These are phyloP conservation scores for Meiosimyza platycephala DNA, from an alignment of 2,888 invertebrate genomes.

Conservation along the genomic window DNA sequence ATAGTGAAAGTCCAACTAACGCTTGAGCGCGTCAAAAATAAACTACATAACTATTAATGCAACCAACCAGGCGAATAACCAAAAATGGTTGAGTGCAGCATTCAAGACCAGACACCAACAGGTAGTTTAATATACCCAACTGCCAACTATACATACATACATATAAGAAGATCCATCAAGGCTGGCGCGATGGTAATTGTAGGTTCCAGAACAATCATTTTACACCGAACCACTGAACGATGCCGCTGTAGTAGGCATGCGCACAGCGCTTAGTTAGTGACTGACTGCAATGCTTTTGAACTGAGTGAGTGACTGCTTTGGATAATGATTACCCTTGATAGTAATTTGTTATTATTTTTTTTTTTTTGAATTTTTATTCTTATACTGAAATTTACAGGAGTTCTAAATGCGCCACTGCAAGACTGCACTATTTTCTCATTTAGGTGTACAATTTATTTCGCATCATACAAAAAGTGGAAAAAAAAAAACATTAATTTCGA, in stretches of 20 bases:
- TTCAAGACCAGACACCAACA: neutral
- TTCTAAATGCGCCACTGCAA: constrained; percentile 48
- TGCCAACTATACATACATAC: neutral
- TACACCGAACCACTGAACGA: constrained; percentile 36
- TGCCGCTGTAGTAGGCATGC: constrained; percentile 27
- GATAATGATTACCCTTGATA: constrained; percentile 60
- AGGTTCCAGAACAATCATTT: constrained; percentile 52
- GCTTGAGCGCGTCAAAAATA: constrained; percentile 25
- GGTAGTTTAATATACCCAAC: neutral
- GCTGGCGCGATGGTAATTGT: constrained; percentile 61
- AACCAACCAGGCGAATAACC: neutral
- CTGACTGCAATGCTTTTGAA: constrained; percentile 4
- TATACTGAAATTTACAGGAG: constrained; percentile 22
- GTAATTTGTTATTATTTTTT: constrained; percentile 51
- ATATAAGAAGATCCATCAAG: constrained; percentile 51
- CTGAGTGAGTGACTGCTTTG: constrained; percentile 55
- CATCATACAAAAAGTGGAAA: too few relatives aligned
- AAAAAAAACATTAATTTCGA: too few relatives aligned
- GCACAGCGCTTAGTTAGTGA: constrained; percentile 7
- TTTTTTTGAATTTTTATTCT: constrained; percentile 5
- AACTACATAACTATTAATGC: neutral
- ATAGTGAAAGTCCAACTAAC: neutral
- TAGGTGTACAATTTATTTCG: neutral
- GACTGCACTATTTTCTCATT: constrained; percentile 42
- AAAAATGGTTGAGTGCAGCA: neutral